Base-by-base conservation (phyloP, 1,140 invertebrate genomes). In the Harlomillsia oculata region DNA sequence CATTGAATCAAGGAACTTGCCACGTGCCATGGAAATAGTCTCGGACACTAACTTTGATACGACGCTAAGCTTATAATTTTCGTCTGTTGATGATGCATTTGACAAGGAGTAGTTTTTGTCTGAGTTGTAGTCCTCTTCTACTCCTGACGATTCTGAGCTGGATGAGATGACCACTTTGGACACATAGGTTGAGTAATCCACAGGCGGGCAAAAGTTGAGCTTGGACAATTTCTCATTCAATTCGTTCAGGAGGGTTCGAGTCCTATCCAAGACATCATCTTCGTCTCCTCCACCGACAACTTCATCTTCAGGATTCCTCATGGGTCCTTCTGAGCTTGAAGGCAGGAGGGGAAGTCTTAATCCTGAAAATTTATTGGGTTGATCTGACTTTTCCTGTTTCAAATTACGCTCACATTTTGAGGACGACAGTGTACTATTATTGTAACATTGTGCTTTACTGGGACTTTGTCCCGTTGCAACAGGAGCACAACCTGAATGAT, bases 71-170 rank as follows among this genome's bases (percentile, higher is more conserved):
- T 61, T 56, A 30, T 61, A 61, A 41, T 55, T 56, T n/a, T 49
- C 57, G n/a, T 36, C 46, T 8, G 44, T 23, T 14, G 53, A 55
- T 29, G 36, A 34, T 4, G 32, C 28, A 54, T 46, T 45, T 2
- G 59, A 61, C 4, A 65, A 23, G 0, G 63, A 65, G 37, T 65
- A 65, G 57, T 65, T 65, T 37, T 60, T 62, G 28, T 65, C 63
- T 14, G 63, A 65, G 53, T 59, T 65, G 34, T 65, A 65, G 34
- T 65, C 64, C 37, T 65, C 64, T 34, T 65, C 64, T 2, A 65
- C 64, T 13, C 64, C 64, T 3, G 59, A 62, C 8, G 56, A 59
- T 28, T 61, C 59, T 11, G 59, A 61, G 30, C 48, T 53, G 3
- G 59, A 56, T 4, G 59, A 62, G 46, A 62, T 59, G 21, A 65